Evolutionary conservation across 2,888 invertebrate genomes (phyloP).

Genomic region (Heteromyza rotundicornis): DNA sequence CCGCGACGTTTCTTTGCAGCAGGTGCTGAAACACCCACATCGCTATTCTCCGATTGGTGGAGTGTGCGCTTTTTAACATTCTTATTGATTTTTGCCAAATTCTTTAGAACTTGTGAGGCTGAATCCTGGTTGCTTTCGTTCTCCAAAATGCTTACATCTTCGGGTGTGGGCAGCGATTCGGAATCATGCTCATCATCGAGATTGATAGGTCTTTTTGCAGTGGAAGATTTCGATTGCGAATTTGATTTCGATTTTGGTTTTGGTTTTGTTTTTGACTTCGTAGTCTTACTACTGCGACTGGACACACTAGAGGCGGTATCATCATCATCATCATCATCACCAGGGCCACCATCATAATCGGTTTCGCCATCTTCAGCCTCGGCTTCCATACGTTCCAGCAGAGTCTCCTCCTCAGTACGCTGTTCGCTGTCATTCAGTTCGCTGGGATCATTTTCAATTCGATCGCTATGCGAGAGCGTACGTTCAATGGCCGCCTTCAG

Average conservation of each 20-base stretch:
- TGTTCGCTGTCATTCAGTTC: slow-evolving; percentile 24
- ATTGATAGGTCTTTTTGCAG: slow-evolving; percentile 23
- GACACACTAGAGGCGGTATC: slow-evolving; percentile 19
- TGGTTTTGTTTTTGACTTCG: not conserved
- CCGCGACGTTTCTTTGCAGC: slow-evolving; percentile 35
- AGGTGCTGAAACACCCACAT: slow-evolving; percentile 28
- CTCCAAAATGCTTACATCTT: slow-evolving; percentile 34
- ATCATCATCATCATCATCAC: not conserved
- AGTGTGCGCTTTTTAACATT: slow-evolving; percentile 42
- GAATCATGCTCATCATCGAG: slow-evolving; percentile 25
- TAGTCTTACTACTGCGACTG: slow-evolving; percentile 18
- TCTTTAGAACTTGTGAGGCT: slow-evolving; percentile 41
- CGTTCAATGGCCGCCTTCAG: slow-evolving; percentile 65
- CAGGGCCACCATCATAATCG: not conserved
- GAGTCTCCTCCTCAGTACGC: slow-evolving; percentile 36
- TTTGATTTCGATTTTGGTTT: not conserved
- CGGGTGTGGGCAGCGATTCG: slow-evolving; percentile 23
- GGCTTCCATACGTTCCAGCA: slow-evolving; percentile 36
- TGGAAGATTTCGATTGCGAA: slow-evolving; percentile 17
- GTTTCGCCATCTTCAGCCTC: slow-evolving; percentile 23
- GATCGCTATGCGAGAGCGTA: slow-evolving; percentile 50
- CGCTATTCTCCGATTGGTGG: slow-evolving; percentile 32
- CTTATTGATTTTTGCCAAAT: slow-evolving; percentile 47
- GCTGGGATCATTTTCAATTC: slow-evolving; percentile 42
- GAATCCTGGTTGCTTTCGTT: slow-evolving; percentile 35